phyloP scores from a whole-genome alignment of 2,113 vertebrate species.

The Seriola quinqueradiata region DNA sequence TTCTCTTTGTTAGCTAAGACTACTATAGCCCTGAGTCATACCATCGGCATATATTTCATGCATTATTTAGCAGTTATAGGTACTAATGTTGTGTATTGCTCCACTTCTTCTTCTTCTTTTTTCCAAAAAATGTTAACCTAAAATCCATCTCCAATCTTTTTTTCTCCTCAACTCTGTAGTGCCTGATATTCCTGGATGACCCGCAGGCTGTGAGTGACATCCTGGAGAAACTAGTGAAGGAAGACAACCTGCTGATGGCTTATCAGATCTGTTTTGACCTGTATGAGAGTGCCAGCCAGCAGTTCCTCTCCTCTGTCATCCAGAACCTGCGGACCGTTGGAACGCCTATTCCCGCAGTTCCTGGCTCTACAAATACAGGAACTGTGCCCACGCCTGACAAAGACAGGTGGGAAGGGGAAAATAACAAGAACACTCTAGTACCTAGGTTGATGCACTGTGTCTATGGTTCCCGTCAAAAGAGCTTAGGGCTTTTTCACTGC shows the following conservation, averaged over 20 bases:
- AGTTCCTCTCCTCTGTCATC: slow-evolving; percentile 98
- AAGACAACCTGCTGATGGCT: slow-evolving; percentile 98
- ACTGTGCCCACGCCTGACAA: slow-evolving; percentile 92
- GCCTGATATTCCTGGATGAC: slow-evolving; percentile 98
- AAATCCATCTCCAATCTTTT: background rate
- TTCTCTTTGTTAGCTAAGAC: background rate
- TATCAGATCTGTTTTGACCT: slow-evolving; percentile 99
- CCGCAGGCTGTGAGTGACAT: slow-evolving; percentile 99
- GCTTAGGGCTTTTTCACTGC: background rate
- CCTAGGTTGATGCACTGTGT: background rate
- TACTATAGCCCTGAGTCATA: background rate
- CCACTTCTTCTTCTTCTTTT: too few relatives aligned
- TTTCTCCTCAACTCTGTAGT: slow-evolving; percentile 80
- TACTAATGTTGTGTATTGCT: background rate
- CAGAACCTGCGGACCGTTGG: slow-evolving; percentile 96
- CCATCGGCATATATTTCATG: background rate
- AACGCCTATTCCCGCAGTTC: slow-evolving; percentile 94
- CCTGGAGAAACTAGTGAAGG: slow-evolving; percentile 97
- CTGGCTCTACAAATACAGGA: slow-evolving; percentile 96
- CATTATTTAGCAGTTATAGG: background rate
- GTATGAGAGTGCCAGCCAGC: slow-evolving; percentile 99
- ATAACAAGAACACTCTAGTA: background rate
- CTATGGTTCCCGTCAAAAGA: background rate
- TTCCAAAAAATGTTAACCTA: background rate
- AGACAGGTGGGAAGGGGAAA: slow-evolving; percentile 86